Conservation (phyloP, 2,888 invertebrate genomes). For the Agriotes lineatus region DNA sequence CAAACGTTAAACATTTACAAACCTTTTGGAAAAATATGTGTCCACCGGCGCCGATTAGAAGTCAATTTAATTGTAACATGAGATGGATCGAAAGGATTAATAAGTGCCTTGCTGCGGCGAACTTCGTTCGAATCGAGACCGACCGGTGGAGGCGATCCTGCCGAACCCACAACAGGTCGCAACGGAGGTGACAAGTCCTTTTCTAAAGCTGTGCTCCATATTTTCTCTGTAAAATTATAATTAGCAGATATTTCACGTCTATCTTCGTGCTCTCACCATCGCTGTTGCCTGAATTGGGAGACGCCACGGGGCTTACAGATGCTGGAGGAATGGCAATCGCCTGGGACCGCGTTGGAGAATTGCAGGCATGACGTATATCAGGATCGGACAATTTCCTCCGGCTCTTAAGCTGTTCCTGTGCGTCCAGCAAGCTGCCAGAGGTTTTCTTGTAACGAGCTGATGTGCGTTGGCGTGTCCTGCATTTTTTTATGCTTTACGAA, state of each 20-base stretch:
- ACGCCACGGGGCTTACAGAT: conserved; percentile 59
- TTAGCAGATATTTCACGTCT: no score
- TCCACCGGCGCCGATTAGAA: conserved; percentile 96
- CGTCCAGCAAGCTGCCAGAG: conserved; percentile 74
- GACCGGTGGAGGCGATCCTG: conserved; percentile 69
- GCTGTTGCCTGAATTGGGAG: conserved; percentile 54
- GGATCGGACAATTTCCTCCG: conserved; percentile 90
- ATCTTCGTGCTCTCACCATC: no score
- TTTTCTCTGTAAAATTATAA: no score
- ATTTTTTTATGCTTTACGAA: conserved; percentile 31
- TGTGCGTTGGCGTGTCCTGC: conserved; percentile 71
- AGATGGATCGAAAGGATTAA: conserved; percentile 98
- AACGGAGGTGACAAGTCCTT: conserved; percentile 69
- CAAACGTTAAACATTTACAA: no score
- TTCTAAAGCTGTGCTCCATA: conserved; percentile 61
- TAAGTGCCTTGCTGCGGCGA: conserved; percentile 75
- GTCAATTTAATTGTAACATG: conserved; percentile 96
- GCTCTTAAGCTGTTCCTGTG: conserved; percentile 67
- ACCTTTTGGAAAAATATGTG: conserved; percentile 97
- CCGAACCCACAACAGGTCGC: conserved; percentile 70
- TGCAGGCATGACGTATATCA: conserved; percentile 78
- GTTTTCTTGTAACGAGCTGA: conserved; percentile 79
- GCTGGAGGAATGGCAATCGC: conserved; percentile 64
- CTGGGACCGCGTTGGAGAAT: conserved; percentile 58
- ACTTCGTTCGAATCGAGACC: conserved; percentile 71